Conservation (phyloP, 2,113 vertebrate species). For the Quiscalus mexicanus region DNA sequence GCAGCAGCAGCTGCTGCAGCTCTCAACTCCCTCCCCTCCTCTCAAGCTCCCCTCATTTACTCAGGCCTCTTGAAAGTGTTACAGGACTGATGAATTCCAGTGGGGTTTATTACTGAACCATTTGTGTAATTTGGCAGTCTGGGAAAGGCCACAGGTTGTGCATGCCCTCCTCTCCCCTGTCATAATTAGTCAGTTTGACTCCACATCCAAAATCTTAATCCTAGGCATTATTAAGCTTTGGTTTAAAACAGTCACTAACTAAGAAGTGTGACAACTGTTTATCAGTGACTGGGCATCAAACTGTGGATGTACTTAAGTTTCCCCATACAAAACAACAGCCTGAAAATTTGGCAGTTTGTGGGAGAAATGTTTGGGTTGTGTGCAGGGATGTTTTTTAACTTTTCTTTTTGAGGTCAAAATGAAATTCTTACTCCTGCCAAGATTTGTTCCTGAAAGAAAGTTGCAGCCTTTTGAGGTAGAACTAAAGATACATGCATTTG, state of each 20-base stretch:
- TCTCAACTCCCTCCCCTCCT: neutral
- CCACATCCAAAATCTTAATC: neutral
- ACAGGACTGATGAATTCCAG: neutral
- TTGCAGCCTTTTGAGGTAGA: neutral
- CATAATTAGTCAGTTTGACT: neutral
- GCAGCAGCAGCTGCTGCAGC: neutral
- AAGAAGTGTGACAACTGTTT: neutral
- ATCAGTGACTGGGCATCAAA: neutral
- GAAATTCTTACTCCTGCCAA: neutral
- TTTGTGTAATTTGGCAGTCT: neutral
- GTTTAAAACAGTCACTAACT: neutral
- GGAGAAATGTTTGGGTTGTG: neutral
- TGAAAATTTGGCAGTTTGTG: neutral
- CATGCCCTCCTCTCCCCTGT: neutral
- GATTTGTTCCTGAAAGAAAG: neutral
- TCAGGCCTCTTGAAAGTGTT: neutral
- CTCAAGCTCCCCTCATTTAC: neutral
- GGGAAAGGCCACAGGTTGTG: neutral
- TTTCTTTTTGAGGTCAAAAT: conserved; percentile 6
- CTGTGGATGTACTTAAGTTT: neutral
- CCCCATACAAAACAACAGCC: neutral
- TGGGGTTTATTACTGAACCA: neutral
- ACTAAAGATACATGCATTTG: neutral
- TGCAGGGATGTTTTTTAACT: neutral
- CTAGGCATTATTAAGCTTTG: neutral